phyloP scores from a whole-genome alignment of 2,888 invertebrate genomes.

The Cheilosia urbana region DNA sequence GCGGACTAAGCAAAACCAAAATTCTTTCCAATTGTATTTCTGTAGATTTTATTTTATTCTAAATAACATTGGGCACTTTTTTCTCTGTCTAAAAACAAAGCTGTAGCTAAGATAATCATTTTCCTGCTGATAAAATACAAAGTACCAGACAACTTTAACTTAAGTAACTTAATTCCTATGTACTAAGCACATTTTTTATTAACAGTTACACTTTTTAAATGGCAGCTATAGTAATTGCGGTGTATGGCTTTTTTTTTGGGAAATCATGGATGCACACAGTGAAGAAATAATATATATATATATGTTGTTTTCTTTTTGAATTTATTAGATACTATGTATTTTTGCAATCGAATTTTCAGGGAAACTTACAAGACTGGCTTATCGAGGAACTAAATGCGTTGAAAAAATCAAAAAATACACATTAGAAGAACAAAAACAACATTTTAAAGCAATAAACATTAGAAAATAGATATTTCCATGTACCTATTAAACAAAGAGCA shows the following conservation, averaged over 20 bases:
- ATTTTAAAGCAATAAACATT: conserved; percentile 18
- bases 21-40: conserved; percentile 48
- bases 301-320: neutral
- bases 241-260: conserved; percentile 66
- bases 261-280: conserved; percentile 32
- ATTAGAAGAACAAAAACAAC: conserved; percentile 45
- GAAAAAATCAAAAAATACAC: conserved; percentile 76
- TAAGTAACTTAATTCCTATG: conserved; percentile 70
- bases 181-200: conserved; percentile 59
- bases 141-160: conserved; percentile 29
- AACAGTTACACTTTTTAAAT: conserved; percentile 13
- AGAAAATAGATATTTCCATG: conserved; percentile 64
- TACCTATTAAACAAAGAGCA: conserved; percentile 69
- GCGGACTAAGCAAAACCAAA: conserved; percentile 78
- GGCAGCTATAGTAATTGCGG: conserved; percentile 51
- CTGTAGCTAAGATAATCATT: conserved; percentile 13
- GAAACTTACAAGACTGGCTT: conserved; percentile 82
- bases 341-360: conserved; percentile 78
- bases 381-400: conserved; percentile 82
- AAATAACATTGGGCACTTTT: conserved; percentile 33
- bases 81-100: conserved; percentile 16
- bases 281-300: neutral
- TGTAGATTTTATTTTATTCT: conserved; percentile 23
- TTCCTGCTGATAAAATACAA: conserved; percentile 28
- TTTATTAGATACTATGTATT: conserved; percentile 48